These are phyloP conservation scores for Spea multiplicata DNA, from an alignment of 2,113 vertebrate genomes.

Conservation along the genomic window DNA sequence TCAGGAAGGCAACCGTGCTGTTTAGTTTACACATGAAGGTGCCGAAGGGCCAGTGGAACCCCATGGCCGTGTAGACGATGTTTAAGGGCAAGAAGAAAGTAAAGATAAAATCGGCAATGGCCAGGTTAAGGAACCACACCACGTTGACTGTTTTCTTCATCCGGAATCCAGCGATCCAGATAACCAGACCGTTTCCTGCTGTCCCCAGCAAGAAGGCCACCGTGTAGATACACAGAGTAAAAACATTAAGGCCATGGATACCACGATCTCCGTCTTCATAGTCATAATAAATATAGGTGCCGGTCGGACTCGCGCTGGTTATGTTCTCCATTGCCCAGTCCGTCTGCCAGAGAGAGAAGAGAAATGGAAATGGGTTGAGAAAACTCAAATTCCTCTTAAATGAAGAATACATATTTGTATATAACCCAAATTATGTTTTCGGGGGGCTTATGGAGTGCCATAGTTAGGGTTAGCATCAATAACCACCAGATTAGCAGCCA, in stretches of 20 bases:
- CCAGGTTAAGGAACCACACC: constrained; percentile 84
- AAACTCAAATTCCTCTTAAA: too few species aligned
- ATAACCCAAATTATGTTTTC: too few species aligned
- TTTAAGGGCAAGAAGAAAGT: constrained; percentile 78
- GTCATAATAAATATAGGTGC: neutral
- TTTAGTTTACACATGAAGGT: constrained; percentile 83
- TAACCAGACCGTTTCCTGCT: constrained; percentile 80
- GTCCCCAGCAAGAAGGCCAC: constrained; percentile 82
- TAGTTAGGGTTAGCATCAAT: too few species aligned
- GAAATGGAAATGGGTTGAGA: too few species aligned
- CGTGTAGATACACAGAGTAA: constrained; percentile 77
- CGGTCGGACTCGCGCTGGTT: neutral
- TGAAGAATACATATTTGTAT: too few species aligned
- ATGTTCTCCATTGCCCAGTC: neutral
- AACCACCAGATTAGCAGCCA: too few species aligned
- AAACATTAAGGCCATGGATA: constrained; percentile 48
- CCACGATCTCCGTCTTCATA: neutral
- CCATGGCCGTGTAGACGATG: constrained; percentile 74
- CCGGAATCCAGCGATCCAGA: constrained; percentile 85
- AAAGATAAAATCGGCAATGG: constrained; percentile 80
- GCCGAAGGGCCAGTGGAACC: constrained; percentile 84
- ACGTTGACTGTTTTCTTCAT: constrained; percentile 76
- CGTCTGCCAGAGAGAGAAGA: neutral
- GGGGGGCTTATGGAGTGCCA: too few species aligned
- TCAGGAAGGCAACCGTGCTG: constrained; percentile 77